phyloP scores from a whole-genome alignment of 2,113 vertebrate species.

The Coptodon rendalli region DNA sequence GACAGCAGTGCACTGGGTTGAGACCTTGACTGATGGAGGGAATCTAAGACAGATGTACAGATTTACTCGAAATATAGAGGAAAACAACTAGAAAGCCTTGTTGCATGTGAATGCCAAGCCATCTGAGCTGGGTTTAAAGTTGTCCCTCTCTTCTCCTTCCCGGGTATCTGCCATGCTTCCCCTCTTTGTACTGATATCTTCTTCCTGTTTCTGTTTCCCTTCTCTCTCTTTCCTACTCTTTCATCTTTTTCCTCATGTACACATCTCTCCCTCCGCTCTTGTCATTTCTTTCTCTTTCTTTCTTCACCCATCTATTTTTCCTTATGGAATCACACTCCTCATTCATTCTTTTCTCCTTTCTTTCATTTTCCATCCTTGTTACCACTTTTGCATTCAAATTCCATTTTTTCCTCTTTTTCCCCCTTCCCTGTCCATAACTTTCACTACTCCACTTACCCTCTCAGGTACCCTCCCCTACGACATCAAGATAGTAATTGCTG shows the following conservation, averaged over 20 bases:
- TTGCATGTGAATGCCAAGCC: not conserved
- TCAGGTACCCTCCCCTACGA: constrained; percentile 92
- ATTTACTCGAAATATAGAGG: constrained; percentile 14
- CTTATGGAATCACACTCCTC: not conserved
- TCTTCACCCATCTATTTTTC: not conserved
- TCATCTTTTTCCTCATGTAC: not conserved
- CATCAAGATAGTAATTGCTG: constrained; percentile 94
- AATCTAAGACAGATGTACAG: constrained; percentile 47
- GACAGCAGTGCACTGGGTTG: constrained; percentile 26
- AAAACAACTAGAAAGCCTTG: constrained; percentile 8
- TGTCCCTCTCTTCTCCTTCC: not conserved
- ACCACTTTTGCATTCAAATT: not conserved
- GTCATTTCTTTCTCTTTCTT: not conserved
- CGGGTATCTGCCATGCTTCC: not conserved
- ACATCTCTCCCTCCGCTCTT: not conserved
- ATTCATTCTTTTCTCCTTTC: not conserved
- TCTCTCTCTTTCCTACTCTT: not conserved
- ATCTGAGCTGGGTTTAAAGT: constrained; percentile 11
- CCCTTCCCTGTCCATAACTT: not conserved
- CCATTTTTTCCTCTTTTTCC: not conserved
- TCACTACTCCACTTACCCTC: not conserved
- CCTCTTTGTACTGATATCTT: not conserved
- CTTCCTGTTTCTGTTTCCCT: not conserved
- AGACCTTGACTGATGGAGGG: constrained; percentile 49
- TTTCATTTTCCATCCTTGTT: not conserved